phyloP scores from a whole-genome alignment of 23 tunicate genomes.

The Diplosoma virens region DNA sequence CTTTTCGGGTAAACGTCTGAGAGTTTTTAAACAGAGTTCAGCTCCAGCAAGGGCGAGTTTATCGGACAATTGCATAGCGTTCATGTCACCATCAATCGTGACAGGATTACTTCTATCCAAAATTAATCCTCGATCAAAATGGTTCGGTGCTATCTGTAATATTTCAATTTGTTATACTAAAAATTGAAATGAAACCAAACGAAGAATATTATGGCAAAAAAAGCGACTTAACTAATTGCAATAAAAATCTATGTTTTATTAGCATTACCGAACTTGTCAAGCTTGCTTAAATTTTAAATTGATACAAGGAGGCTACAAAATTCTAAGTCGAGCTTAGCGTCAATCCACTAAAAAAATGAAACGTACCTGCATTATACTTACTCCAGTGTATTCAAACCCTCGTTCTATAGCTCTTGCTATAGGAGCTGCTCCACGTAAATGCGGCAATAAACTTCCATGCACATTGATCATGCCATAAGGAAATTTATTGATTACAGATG shows the following conservation, averaged over 20 bases:
- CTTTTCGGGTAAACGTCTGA: slow-evolving; percentile 30
- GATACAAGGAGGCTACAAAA: too few species aligned
- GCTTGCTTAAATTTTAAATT: too few species aligned
- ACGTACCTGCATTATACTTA: slow-evolving; percentile 53
- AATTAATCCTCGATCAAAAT: slow-evolving; percentile 58
- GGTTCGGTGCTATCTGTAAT: slow-evolving; percentile 38
- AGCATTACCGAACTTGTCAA: too few species aligned
- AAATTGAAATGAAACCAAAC: background rate
- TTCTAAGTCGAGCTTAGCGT: too few species aligned
- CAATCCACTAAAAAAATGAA: background rate
- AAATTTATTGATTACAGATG: slow-evolving; percentile 37
- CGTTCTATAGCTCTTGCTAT: slow-evolving; percentile 61
- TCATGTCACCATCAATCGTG: slow-evolving; percentile 6
- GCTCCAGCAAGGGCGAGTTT: slow-evolving; percentile 49
- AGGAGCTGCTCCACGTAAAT: slow-evolving; percentile 75
- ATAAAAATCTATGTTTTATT: too few species aligned
- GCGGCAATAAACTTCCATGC: slow-evolving; percentile 73
- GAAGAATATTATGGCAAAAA: too few species aligned
- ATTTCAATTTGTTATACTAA: background rate
- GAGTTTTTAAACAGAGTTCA: slow-evolving; percentile 25
- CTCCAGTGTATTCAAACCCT: slow-evolving; percentile 53
- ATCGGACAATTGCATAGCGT: slow-evolving; percentile 8
- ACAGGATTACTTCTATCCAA: slow-evolving; percentile 30
- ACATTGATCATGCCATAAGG: slow-evolving; percentile 69
- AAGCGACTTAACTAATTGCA: too few species aligned